phyloP scores from a whole-genome alignment of 2,113 vertebrate genomes.

The Ctenodactylus gundi region DNA sequence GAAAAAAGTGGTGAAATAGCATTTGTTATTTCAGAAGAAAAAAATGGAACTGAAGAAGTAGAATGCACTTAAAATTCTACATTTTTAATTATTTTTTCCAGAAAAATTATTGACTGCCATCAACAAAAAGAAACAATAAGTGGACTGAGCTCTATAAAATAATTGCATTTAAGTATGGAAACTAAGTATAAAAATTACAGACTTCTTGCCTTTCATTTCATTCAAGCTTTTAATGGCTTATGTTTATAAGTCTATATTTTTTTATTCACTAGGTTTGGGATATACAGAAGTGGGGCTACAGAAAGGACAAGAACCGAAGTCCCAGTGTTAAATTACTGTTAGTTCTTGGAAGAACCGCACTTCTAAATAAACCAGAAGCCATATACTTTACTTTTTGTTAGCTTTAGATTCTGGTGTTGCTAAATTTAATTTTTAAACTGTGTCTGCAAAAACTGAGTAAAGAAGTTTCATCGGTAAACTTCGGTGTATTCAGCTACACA shows the following conservation, averaged over 20 bases:
- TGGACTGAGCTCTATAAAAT: background rate
- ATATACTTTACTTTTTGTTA: conserved; percentile 19
- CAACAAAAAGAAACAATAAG: conserved; percentile 33
- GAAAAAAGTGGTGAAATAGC: background rate
- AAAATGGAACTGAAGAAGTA: background rate
- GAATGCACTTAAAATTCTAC: background rate
- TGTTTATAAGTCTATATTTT: background rate
- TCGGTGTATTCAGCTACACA: background rate
- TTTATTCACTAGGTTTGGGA: background rate
- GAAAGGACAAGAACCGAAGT: background rate
- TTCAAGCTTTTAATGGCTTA: background rate
- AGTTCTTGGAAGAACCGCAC: background rate
- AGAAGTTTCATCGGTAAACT: conserved; percentile 17
- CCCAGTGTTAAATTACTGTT: background rate
- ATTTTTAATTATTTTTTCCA: background rate
- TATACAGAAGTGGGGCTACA: background rate
- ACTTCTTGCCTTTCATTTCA: background rate
- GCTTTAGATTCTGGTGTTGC: background rate
- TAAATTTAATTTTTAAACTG: conserved; percentile 28
- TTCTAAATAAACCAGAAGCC: conserved; percentile 26
- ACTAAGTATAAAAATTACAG: background rate
- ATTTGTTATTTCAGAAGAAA: background rate
- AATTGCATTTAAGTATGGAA: conserved; percentile 35
- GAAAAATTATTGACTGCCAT: background rate
- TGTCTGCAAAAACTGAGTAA: background rate